phyloP scores from a whole-genome alignment of 1,140 invertebrate species.

The Cheumatopsyche charites region DNA sequence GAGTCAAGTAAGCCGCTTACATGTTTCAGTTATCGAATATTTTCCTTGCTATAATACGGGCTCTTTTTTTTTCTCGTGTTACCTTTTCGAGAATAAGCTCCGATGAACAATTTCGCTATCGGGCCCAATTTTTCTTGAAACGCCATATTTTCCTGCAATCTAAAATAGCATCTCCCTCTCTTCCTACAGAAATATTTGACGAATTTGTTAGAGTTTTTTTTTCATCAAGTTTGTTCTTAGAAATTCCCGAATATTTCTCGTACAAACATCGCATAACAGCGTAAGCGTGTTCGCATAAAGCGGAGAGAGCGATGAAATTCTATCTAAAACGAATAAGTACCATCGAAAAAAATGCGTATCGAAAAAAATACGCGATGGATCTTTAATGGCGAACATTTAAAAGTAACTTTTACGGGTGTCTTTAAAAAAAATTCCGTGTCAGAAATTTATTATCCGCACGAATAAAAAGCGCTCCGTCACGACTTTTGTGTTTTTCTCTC shows the following conservation, averaged over 20 bases:
- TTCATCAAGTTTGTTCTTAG: neutral
- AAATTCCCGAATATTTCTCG: neutral
- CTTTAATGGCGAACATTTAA: slow-evolving; percentile 7
- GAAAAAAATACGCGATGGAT: neutral
- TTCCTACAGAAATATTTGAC: slow-evolving; percentile 29
- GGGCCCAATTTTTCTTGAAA: slow-evolving; percentile 27
- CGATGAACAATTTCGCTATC: slow-evolving; percentile 35
- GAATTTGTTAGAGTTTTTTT: slow-evolving; percentile 31
- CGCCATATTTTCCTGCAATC: slow-evolving; percentile 26
- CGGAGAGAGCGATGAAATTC: neutral
- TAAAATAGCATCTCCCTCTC: slow-evolving; percentile 24
- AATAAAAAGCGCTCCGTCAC: slow-evolving; percentile 3
- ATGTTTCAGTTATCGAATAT: slow-evolving; percentile 35
- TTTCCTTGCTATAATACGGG: slow-evolving; percentile 29
- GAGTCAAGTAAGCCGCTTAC: slow-evolving; percentile 32
- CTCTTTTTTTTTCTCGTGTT: slow-evolving; percentile 9
- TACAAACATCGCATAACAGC: neutral
- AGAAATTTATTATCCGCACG: slow-evolving; percentile 4
- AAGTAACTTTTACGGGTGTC: neutral
- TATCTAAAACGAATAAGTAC: slow-evolving; percentile 4
- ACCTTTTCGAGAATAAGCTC: slow-evolving; percentile 26
- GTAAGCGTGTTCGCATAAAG: neutral
- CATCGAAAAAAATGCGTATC: neutral
- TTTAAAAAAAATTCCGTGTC: neutral
- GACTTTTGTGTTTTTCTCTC: slow-evolving; percentile 20